phyloP scores from a whole-genome alignment of 1,140 invertebrate species.

The Myzus persicae region DNA sequence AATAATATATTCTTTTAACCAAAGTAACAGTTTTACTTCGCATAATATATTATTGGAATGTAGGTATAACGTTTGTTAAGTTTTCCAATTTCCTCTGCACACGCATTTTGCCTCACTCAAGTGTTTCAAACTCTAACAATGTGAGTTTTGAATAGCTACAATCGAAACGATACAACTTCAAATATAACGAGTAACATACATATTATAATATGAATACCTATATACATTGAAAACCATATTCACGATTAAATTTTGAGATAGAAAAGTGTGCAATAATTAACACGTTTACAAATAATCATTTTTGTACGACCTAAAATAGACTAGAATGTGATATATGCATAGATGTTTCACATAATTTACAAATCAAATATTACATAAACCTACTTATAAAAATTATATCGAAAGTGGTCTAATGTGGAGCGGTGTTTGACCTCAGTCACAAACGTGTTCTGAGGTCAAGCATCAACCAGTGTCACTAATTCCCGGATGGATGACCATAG shows the following conservation, averaged over 20 bases:
- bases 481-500: too few relatives aligned
- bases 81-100: slow-evolving; percentile 5
- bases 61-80: background rate
- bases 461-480: too few relatives aligned
- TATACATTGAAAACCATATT: background rate
- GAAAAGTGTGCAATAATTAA: background rate
- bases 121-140: background rate
- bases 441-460: too few relatives aligned
- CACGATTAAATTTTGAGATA: background rate
- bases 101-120: background rate
- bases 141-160: background rate
- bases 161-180: background rate
- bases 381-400: too few relatives aligned
- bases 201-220: background rate
- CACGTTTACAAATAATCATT: background rate
- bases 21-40: slow-evolving; percentile 8
- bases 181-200: background rate
- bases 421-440: too few relatives aligned
- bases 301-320: background rate
- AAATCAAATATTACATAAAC: background rate
- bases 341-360: background rate
- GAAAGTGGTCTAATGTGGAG: too few relatives aligned
- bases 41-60: background rate
- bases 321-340: background rate
- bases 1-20: background rate